phyloP scores from a whole-genome alignment of 2,888 invertebrate genomes.

The Netelia fuscicornis region DNA sequence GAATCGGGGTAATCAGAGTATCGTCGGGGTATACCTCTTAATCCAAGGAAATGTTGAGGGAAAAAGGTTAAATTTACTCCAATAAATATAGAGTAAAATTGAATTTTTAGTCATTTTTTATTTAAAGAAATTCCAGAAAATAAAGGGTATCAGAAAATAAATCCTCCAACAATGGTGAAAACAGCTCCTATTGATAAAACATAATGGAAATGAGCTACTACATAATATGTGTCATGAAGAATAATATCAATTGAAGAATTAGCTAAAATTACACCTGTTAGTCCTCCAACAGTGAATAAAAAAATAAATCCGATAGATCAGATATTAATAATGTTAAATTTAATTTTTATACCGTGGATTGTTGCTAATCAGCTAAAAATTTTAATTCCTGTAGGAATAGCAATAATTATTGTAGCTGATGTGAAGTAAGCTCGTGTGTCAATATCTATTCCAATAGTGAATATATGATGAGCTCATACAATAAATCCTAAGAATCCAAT shows the following conservation, averaged over 20 bases:
- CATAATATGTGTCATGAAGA: constrained; percentile 94
- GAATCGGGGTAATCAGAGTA: constrained; percentile 91
- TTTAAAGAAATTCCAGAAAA: constrained; percentile 88
- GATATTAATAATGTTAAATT: constrained; percentile 87
- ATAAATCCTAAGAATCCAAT: constrained; percentile 94
- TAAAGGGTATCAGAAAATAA: constrained; percentile 90
- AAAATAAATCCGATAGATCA: constrained; percentile 92
- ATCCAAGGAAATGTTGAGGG: constrained; percentile 91
- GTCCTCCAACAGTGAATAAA: constrained; percentile 91
- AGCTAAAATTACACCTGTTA: constrained; percentile 89
- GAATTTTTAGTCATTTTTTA: constrained; percentile 87
- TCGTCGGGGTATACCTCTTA: constrained; percentile 91
- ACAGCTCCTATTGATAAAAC: constrained; percentile 92
- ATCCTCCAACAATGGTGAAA: constrained; percentile 91
- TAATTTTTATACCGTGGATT: constrained; percentile 88
- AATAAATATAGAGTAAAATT: constrained; percentile 90
- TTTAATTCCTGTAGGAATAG: constrained; percentile 94
- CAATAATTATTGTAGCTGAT: constrained; percentile 94
- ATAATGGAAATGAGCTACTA: constrained; percentile 94
- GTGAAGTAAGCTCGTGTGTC: constrained; percentile 94
- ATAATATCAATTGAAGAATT: constrained; percentile 92
- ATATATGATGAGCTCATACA: constrained; percentile 95
- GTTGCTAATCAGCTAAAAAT: constrained; percentile 91
- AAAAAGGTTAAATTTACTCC: constrained; percentile 93
- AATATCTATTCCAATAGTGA: constrained; percentile 93